Base-by-base conservation (phyloP, 2,888 invertebrate genomes). In the Drosophila neonasuta region DNA sequence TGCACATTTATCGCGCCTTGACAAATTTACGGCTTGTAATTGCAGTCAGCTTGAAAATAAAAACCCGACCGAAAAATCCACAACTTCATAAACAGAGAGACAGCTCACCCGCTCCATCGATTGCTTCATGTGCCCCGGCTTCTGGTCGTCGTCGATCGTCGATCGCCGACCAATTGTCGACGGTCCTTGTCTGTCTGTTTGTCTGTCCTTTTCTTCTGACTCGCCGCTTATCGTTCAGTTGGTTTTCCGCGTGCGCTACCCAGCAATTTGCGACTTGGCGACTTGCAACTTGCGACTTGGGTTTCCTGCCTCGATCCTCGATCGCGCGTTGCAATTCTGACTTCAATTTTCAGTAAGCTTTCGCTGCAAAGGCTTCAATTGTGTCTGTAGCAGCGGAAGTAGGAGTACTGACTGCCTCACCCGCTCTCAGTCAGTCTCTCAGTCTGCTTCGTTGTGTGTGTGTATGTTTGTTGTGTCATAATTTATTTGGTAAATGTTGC, bases 1-100 rank as follows among this genome's bases (percentile, higher is more conserved):
- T 41, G 70, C 77, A 78, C 82, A 81, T 81, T 81, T 81, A 88
- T 88, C 86, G 87, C 75, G 81, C 86, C 85, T 86, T 87, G 89
- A 88, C 88, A 87, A 88, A 88, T 88, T 88, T 88, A 88, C 85
- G 88, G 87, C 88, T 88, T 83, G 83, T 88, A 88, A 88, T 88
- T 89, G 88, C 77, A 76, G 88, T 73, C 87, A 78, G 77, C 66
- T 52, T 65, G 74, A 77, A 86, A 77, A 82, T 82, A 80, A 79
- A 80, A 84, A 29, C 36, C 45, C 65, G 68, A 61, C 56, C 79
- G 73, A 76, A 81, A 81, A 87, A 77, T 85, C 80, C 81, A 87
- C 81, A 81, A 87, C 81, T 81, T 87, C 83, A 81, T 81, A 81
- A 86, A 67, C 76, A 73, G 70, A 74, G 62, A 69, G 72, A 52